phyloP scores from a whole-genome alignment of 2,888 invertebrate genomes.

The Diaperis boleti region DNA sequence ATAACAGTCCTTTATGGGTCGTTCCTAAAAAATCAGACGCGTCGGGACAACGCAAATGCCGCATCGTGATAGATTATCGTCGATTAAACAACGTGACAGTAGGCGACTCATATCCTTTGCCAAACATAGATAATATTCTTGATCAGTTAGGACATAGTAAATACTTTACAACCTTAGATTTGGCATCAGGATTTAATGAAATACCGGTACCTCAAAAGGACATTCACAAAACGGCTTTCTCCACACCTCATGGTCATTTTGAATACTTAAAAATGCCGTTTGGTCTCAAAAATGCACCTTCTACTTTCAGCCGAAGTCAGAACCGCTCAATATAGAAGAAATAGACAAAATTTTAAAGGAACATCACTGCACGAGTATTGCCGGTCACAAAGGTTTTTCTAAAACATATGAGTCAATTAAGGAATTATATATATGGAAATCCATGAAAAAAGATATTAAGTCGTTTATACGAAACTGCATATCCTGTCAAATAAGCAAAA shows the following conservation, averaged over 20 bases:
- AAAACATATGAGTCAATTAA: conserved; percentile 33
- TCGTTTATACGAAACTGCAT: not conserved
- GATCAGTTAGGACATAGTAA: no score
- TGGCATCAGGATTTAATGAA: no score
- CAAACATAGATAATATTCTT: no score
- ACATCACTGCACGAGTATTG: conserved; percentile 19
- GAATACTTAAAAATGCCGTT: conserved; percentile 52
- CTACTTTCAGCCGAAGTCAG: conserved; percentile 52
- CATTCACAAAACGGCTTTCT: conserved; percentile 50
- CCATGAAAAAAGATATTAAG: conserved; percentile 21
- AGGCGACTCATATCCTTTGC: no score
- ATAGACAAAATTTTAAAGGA: conserved; percentile 33
- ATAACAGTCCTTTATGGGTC: conserved; percentile 52
- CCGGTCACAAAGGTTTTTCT: conserved; percentile 26
- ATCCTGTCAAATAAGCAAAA: conserved; percentile 13
- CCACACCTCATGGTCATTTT: conserved; percentile 48
- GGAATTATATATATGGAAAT: conserved; percentile 19
- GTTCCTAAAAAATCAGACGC: conserved; percentile 56
- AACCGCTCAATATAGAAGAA: conserved; percentile 13
- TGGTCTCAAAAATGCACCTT: conserved; percentile 52
- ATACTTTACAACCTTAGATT: no score
- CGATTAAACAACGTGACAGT: conserved; percentile 57
- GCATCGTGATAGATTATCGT: conserved; percentile 60
- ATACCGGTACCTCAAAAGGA: conserved; percentile 42
- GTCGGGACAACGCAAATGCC: conserved; percentile 51